phyloP scores from a whole-genome alignment of 2,888 invertebrate genomes.

The Macaria notata region DNA sequence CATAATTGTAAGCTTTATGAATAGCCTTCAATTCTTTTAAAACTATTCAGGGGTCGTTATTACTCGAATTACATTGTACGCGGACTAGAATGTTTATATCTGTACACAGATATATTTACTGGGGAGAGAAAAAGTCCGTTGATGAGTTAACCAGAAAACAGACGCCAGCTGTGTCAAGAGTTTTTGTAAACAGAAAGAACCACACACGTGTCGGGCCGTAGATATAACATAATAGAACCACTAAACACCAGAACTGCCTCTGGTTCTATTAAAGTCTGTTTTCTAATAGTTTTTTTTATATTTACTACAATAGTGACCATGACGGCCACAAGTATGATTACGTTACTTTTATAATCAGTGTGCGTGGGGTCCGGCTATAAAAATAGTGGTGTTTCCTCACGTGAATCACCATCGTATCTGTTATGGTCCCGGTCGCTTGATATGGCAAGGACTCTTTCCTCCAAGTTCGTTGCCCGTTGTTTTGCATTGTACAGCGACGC shows the following conservation, averaged over 20 bases:
- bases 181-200: constrained; percentile 45
- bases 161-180: constrained; percentile 59
- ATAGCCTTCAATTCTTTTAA: not conserved
- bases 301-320: constrained; percentile 12
- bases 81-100: constrained; percentile 3
- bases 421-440: constrained; percentile 56
- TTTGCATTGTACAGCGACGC: constrained; percentile 64
- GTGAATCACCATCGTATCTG: constrained; percentile 57
- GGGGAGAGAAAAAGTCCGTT: constrained; percentile 26
- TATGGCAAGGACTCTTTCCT: constrained; percentile 68
- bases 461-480: constrained; percentile 74
- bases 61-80: not conserved
- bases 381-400: constrained; percentile 52
- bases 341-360: constrained; percentile 29
- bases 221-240: constrained; percentile 14
- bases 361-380: constrained; percentile 41
- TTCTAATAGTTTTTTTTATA: constrained; percentile 13
- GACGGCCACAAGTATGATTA: constrained; percentile 21
- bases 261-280: constrained; percentile 1
- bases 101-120: constrained; percentile 16
- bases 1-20: not conserved
- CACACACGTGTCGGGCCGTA: constrained; percentile 44
- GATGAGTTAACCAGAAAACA: constrained; percentile 32
- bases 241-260: constrained; percentile 2
- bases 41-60: too few species aligned